phyloP scores from a whole-genome alignment of 2,797 vertebrate species.

The Notolepis coatsorum region DNA sequence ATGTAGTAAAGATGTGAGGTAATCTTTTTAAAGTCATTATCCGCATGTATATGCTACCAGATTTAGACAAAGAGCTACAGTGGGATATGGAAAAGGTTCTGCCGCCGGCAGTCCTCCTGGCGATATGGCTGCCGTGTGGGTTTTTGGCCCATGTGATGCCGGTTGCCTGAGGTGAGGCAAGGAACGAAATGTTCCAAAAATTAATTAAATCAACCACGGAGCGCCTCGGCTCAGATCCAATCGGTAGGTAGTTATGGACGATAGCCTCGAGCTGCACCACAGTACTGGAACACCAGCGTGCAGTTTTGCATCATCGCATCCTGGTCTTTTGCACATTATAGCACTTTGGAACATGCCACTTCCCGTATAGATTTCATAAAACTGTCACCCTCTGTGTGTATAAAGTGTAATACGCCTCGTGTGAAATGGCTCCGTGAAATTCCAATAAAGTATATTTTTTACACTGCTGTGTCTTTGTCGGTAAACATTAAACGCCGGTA shows the following conservation, averaged over 20 bases:
- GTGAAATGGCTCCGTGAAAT: constrained; percentile 1
- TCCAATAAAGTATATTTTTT: constrained; percentile 26
- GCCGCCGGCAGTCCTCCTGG: constrained; percentile 78
- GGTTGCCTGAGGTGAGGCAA: constrained; percentile 68
- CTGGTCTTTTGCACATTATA: constrained; percentile 24
- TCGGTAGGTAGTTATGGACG: constrained; percentile 65
- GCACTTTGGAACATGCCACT: constrained; percentile 28
- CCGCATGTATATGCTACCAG: constrained; percentile 69
- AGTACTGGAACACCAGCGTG: constrained; percentile 47
- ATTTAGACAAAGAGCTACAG: constrained; percentile 60
- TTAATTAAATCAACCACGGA: constrained; percentile 75
- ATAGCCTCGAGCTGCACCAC: constrained; percentile 59
- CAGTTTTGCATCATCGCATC: constrained; percentile 47
- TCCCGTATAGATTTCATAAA: constrained; percentile 3
- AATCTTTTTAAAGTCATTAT: constrained; percentile 83
- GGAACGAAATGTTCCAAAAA: constrained; percentile 78
- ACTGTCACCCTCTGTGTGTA: not conserved
- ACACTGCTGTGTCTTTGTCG: no score
- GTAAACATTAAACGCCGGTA: no score
- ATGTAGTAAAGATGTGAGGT: constrained; percentile 74
- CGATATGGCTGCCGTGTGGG: constrained; percentile 67
- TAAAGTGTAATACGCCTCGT: not conserved
- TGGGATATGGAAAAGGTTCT: constrained; percentile 70
- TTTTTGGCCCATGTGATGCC: constrained; percentile 65
- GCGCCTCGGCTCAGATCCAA: constrained; percentile 63